phyloP scores from a whole-genome alignment of 2,797 vertebrate genomes.

The Eidolon dupreanum region DNA sequence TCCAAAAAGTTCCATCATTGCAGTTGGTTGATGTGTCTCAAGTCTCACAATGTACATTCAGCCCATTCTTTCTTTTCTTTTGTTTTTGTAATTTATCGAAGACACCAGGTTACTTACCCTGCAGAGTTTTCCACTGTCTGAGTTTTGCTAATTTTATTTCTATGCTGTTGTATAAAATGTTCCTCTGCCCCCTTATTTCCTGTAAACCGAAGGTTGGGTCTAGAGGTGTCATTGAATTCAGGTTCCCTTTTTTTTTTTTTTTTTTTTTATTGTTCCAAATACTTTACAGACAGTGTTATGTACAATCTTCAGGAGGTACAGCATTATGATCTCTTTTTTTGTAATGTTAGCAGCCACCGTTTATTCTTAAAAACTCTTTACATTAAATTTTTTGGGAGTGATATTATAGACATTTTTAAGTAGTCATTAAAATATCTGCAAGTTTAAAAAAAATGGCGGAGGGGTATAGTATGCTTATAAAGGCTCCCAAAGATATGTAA shows the following conservation, averaged over 20 bases:
- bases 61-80: neutral
- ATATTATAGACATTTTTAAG: neutral
- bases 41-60: neutral
- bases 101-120: neutral
- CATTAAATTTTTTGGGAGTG: neutral
- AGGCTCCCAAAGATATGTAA: neutral
- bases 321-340: neutral
- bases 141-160: neutral
- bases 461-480: neutral
- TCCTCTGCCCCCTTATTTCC: neutral
- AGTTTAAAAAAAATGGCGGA: neutral
- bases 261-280: neutral
- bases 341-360: neutral
- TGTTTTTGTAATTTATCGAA: neutral
- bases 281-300: neutral
- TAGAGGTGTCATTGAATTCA: neutral
- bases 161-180: neutral
- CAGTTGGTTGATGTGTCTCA: neutral
- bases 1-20: neutral
- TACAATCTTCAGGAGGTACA: neutral
- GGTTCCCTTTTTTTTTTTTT: neutral
- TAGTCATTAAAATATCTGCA: neutral
- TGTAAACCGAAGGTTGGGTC: neutral
- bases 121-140: neutral
- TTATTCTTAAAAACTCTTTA: neutral